These are phyloP conservation scores for Anguilla anguilla DNA, from an alignment of 2,797 vertebrate species.

Conservation along the genomic window DNA sequence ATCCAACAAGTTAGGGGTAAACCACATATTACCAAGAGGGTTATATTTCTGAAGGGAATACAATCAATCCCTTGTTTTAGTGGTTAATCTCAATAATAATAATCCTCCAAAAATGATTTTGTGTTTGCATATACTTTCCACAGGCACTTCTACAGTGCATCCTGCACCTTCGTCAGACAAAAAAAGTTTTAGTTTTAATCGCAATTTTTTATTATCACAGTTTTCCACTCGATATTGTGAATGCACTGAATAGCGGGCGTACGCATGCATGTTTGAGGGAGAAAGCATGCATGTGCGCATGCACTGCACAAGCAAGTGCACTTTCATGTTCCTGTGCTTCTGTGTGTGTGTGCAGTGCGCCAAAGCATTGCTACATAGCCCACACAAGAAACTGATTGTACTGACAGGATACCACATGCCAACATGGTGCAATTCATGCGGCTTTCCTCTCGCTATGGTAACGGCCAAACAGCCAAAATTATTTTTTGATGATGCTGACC, in stretches of 20 bases:
- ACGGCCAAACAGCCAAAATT: background rate
- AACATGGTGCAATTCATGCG: background rate
- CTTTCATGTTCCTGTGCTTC: background rate
- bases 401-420: background rate
- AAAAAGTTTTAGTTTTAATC: background rate
- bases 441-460: conserved; percentile 12
- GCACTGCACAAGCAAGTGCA: background rate
- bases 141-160: background rate
- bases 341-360: background rate
- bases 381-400: background rate
- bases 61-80: background rate
- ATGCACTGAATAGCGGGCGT: background rate
- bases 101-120: background rate
- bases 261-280: background rate
- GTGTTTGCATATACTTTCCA: background rate
- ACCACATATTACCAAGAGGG: background rate
- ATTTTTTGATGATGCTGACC: background rate
- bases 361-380: background rate
- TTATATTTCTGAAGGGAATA: background rate
- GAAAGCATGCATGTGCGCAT: background rate
- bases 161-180: background rate
- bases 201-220: background rate
- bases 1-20: background rate
- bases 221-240: background rate
- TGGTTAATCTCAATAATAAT: background rate